A percentile compares a stretch with the other conserved stretches of the same genome.
Evolutionary conservation across 2,888 invertebrate species (phyloP).

Genomic region (Yponomeuta sedellus): DNA sequence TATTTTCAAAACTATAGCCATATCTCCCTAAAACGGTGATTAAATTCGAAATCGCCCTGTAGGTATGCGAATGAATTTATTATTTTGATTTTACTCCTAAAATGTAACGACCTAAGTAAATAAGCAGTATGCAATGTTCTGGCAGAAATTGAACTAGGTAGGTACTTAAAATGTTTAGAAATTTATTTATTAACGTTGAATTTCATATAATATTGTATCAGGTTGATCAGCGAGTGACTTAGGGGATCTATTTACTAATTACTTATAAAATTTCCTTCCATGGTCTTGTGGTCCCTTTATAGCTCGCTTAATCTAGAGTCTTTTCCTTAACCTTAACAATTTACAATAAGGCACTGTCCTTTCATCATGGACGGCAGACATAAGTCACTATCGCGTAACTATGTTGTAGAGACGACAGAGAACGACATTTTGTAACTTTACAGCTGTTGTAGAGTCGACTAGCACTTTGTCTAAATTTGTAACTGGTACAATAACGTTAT

Average conservation of each 20-base stretch:
- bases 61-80: too few species aligned
- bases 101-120: background rate
- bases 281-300: constrained; percentile 36
- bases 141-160: background rate
- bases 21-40: too few species aligned
- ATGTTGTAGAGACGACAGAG: background rate
- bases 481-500: constrained; percentile 33
- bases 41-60: too few species aligned
- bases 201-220: background rate
- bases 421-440: too few species aligned
- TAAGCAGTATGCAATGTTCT: background rate
- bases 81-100: background rate
- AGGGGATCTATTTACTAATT: constrained; percentile 7
- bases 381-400: background rate
- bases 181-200: background rate
- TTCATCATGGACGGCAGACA: constrained; percentile 13
- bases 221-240: constrained; percentile 3
- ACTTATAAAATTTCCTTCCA: background rate
- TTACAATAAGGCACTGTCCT: constrained; percentile 13
- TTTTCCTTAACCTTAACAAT: background rate
- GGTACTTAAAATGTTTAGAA: background rate
- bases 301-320: constrained; percentile 27
- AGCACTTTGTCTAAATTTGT: constrained; percentile 59
- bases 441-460: constrained; percentile 43
- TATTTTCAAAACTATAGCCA: too few species aligned